Evolutionary conservation across 2,797 vertebrate species (phyloP), one percentile per base, ranked within the genome.

Genomic region (Varecia variegata): DNA sequence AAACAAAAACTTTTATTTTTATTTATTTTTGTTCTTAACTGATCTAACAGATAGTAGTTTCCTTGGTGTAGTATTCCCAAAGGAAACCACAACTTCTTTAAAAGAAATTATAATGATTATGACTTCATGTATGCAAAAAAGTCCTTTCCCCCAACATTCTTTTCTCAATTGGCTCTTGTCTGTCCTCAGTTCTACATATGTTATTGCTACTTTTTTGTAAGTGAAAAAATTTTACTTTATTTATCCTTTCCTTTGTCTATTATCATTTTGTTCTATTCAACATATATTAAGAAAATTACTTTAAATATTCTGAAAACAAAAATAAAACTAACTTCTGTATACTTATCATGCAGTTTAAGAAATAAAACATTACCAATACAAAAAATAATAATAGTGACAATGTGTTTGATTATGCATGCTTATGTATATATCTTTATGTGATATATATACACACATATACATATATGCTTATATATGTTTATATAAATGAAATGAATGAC

Each of bases 71-170:
- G 38, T 84, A 88, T 85, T 96, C 85, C 85, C 93, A 93, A 93
- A 62, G 62, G 94, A 96, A 81, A 96, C 20, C 32, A 83, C 54
- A 93, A 86, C 77, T 92, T 95, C 74, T 90, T 52, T 79, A 81
- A 68, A 85, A 92, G 70, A 96, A 95, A 32, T 80, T 95, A 79
- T 50, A 32, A 93, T 68, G 47, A 89, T 84, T 80, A 94, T 90
- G 43, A 92, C 32, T 95, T 97, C 50, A 68, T 62, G 40, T 82
- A 90, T 82, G 68, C 73, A 94, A 95, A 85, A 73, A 43, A 77
- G 65, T 77, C 6, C 52, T 83, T 38, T 32, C 50, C 58, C 5
- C 35, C 71, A 77, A 71, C n/a, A 87, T 83, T 14, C 13, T 86
- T 93, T 93, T 76, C 58, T 86, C 68, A 84, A 38, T 40, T 83